Percentiles rank a stretch among this genome's conserved stretches.
Conservation (phyloP, 2,113 vertebrate genomes). For the Peromyscus leucopus region DNA sequence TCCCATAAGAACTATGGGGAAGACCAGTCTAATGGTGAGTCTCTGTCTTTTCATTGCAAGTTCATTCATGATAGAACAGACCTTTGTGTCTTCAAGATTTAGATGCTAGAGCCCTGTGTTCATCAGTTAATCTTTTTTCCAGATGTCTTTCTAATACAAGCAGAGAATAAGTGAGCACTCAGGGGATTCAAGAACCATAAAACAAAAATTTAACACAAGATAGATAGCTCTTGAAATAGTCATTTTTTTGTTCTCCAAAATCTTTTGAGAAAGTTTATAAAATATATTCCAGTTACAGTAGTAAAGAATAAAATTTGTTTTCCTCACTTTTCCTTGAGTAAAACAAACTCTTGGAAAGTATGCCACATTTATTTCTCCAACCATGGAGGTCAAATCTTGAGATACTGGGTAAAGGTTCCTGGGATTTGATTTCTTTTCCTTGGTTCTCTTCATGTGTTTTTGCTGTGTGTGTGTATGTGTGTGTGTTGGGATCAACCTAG, state of each 20-base stretch:
- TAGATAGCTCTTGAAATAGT: not conserved
- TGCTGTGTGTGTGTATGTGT: not conserved
- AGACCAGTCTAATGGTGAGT: conserved; percentile 93
- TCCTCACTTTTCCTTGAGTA: not conserved
- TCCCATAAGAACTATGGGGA: conserved; percentile 98
- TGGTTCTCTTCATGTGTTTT: not conserved
- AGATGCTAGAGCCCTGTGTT: not conserved
- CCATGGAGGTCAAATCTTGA: not conserved
- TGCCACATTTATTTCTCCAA: not conserved
- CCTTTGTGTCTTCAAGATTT: not conserved
- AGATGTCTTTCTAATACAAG: not conserved
- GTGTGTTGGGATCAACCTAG: not conserved
- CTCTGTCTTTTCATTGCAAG: not conserved
- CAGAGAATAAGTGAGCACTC: not conserved
- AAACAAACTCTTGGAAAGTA: not conserved
- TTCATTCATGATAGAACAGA: not conserved
- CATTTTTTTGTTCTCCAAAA: not conserved
- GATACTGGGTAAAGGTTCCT: not conserved
- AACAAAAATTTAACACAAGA: not conserved
- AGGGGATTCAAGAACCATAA: not conserved
- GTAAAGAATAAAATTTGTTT: conserved; percentile 29
- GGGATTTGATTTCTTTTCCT: not conserved
- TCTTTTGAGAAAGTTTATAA: not conserved
- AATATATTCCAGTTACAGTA: not conserved
- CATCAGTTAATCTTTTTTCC: not conserved